Percentiles rank a stretch among this genome's conserved stretches.
phyloP scores from a whole-genome alignment of 1,140 invertebrate species.

The Glomeris maerens region DNA sequence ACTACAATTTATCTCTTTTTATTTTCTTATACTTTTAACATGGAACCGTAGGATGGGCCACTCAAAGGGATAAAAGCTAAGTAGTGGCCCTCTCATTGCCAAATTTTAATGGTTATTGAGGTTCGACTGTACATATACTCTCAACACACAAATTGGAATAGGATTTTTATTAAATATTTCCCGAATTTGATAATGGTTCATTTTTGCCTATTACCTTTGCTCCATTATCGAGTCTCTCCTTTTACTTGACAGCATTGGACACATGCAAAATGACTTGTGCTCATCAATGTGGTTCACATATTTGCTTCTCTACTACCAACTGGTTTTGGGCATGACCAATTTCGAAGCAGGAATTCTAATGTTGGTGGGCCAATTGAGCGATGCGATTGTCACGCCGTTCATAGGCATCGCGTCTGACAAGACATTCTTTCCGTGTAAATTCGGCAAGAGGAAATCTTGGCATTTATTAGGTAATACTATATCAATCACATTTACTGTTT shows the following conservation, averaged over 20 bases:
- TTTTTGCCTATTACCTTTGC: no score
- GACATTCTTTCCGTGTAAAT: constrained; percentile 36
- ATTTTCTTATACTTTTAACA: no score
- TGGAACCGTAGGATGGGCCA: no score
- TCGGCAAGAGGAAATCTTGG: constrained; percentile 79
- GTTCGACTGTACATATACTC: no score
- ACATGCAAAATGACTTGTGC: constrained; percentile 87
- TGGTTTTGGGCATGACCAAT: constrained; percentile 62
- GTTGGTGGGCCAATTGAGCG: constrained; percentile 73
- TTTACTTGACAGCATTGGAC: constrained; percentile 55
- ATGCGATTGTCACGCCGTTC: constrained; percentile 76
- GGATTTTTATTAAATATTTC: no score
- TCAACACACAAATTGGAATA: no score
- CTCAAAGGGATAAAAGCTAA: no score
- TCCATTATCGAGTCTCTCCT: no score
- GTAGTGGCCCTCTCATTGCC: no score
- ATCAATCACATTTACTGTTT: not conserved
- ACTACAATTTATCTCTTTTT: no score
- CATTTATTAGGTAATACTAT: constrained; percentile 61
- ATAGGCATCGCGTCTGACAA: constrained; percentile 75
- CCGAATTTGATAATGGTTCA: no score
- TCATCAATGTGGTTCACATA: constrained; percentile 97
- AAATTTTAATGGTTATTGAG: no score
- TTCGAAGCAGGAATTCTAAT: constrained; percentile 59
- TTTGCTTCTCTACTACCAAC: constrained; percentile 74